Base-by-base conservation (phyloP, 2,113 vertebrate genomes). In the Danionella cerebrum region DNA sequence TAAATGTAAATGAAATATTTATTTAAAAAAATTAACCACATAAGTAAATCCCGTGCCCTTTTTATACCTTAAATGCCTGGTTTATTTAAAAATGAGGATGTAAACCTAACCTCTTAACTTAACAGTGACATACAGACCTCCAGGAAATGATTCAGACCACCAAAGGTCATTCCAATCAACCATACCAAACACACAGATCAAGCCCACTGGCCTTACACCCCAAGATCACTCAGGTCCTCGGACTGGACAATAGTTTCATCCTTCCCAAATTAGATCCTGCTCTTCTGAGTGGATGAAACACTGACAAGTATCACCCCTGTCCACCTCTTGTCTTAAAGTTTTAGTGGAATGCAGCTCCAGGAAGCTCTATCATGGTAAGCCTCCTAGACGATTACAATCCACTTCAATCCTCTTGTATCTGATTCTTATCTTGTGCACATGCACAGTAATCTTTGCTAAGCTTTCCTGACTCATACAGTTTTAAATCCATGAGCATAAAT, bases 371-470 rank as follows among this genome's bases (percentile, higher is more conserved):
- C 29, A 44, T 25, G 62, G 44, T 31, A 66, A 58, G 55, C 53
- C 53, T 24, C 33, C 27, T 21, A 55, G 24, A 45, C 54, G 45
- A 44, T 33, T 53, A 13, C 35, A 62, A 53, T 70, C 47, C 36
- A 44, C 47, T 60, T 18, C 45, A 44, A 44, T 63, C 22, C 58
- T 51, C 16, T 48, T 64, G 65, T 57, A 39, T 62, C 31, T 69
- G 51, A 54, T 54, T 54, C 29, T 44, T 55, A 24, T 41, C 25
- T 29, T 29, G 21, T 33, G 39, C 19, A 50, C 41, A 36, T 50
- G 19, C 10, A 38, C 18, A 21, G 5, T 69, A 44, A 58, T 70
- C 67, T 70, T 22, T 14, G 12, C 38, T 67, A 70, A 62, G 57
- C 57, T 25, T 60, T 47, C 35, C 33, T 42, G 36, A 44, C 36